Conservation (phyloP, 2,797 vertebrate genomes). For the Phoeniculus purpureus region DNA sequence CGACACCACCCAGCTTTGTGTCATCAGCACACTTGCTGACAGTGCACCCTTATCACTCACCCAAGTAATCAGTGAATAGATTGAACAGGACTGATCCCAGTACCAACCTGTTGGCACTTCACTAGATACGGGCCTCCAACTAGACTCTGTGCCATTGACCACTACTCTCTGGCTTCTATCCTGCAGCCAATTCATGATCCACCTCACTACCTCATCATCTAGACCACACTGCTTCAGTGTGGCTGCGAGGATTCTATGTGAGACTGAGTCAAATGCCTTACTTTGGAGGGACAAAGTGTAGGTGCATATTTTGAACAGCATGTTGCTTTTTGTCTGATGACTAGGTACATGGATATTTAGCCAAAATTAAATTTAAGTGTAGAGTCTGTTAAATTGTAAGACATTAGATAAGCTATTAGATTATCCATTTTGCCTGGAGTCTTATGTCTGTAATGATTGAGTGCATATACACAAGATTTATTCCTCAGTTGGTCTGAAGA, state of each 20-base stretch:
- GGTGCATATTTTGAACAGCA: background rate
- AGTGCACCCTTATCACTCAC: no score
- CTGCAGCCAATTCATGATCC: background rate
- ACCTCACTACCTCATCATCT: no score
- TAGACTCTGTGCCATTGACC: no score
- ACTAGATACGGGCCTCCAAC: no score
- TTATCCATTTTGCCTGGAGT: background rate
- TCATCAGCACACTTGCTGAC: no score
- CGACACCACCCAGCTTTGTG: no score
- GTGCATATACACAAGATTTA: background rate
- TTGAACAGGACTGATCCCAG: no score
- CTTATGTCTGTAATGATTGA: background rate
- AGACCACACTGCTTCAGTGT: no score
- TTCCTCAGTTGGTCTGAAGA: background rate
- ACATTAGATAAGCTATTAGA: background rate
- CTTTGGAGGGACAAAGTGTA: background rate
- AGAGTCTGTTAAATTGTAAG: background rate
- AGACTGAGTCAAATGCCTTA: no score
- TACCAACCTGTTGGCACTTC: no score
- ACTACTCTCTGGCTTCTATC: background rate
- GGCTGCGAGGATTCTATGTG: no score
- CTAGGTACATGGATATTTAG: background rate
- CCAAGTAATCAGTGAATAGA: no score
- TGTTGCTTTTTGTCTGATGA: background rate
- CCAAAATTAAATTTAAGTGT: background rate